Percentiles rank a stretch among this genome's conserved stretches.
Evolutionary conservation across 1,140 invertebrate genomes (phyloP).

Genomic region (Cheumatopsyche charites): DNA sequence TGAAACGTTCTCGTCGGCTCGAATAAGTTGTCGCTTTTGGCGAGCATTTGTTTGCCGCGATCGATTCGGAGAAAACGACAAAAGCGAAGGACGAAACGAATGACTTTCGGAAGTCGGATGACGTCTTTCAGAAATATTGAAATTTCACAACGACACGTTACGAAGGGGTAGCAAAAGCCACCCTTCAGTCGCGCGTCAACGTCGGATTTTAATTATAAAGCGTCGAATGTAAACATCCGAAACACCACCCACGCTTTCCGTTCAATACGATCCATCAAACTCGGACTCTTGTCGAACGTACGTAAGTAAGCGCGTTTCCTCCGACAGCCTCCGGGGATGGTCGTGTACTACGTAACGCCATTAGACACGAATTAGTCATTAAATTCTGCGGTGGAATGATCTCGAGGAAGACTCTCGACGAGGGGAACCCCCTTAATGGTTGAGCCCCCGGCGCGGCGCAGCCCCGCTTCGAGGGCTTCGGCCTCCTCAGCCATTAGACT

Average conservation of each 20-base stretch:
- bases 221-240: neutral
- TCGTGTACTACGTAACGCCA: constrained; percentile 37
- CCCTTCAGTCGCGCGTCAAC: neutral
- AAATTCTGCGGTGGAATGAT: constrained; percentile 42
- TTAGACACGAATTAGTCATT: constrained; percentile 49
- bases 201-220: neutral
- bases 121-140: constrained; percentile 19
- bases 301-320: neutral
- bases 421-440: constrained; percentile 41
- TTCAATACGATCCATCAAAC: neutral
- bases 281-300: neutral
- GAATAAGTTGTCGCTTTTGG: constrained; percentile 31
- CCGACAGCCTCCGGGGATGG: constrained; percentile 22
- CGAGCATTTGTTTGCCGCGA: constrained; percentile 40
- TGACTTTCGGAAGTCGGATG: constrained; percentile 27
- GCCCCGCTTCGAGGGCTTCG: constrained; percentile 1
- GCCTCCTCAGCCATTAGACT: constrained; percentile 38
- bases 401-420: constrained; percentile 15
- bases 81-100: constrained; percentile 32
- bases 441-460: constrained; percentile 23
- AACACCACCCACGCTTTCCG: constrained; percentile 7
- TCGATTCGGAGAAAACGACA: constrained; percentile 41
- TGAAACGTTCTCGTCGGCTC: constrained; percentile 45
- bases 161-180: neutral
- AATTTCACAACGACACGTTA: constrained; percentile 13